phyloP scores from a whole-genome alignment of 2,797 vertebrate genomes.

The Arctocebus calabarensis region DNA sequence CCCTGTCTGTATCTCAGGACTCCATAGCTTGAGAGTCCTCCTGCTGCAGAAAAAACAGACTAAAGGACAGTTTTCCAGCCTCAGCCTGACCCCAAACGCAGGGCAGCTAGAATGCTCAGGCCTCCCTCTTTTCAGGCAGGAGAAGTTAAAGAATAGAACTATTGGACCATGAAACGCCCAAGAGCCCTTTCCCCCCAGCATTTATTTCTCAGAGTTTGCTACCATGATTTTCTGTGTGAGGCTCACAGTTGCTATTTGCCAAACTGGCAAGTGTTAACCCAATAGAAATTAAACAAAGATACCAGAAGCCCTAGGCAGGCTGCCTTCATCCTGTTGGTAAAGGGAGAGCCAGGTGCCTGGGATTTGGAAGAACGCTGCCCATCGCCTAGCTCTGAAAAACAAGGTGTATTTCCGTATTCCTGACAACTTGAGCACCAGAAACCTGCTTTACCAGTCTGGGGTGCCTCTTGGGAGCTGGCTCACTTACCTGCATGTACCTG shows the following conservation, averaged over 20 bases:
- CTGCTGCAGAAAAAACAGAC: not conserved
- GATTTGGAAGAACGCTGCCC: not conserved
- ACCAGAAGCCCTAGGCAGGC: not conserved
- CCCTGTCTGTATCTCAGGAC: not conserved
- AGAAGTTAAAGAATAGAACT: slow-evolving; percentile 30
- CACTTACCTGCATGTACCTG: not conserved
- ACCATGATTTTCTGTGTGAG: not conserved
- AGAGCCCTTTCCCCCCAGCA: not conserved
- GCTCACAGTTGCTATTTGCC: not conserved
- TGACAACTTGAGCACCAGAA: not conserved
- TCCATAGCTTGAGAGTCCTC: not conserved
- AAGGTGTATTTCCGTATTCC: slow-evolving; percentile 51
- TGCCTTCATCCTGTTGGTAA: not conserved
- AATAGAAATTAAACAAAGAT: slow-evolving; percentile 34
- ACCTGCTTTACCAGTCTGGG: slow-evolving; percentile 69
- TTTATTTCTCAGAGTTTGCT: not conserved
- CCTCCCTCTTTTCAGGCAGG: not conserved
- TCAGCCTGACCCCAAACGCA: not conserved
- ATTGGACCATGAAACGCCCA: not conserved
- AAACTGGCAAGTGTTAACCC: not conserved
- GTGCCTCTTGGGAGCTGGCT: not conserved
- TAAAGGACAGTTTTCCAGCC: not conserved
- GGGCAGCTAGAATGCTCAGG: not conserved
- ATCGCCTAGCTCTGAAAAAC: slow-evolving; percentile 13
- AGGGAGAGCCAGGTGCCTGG: slow-evolving; percentile 34